phyloP scores from a whole-genome alignment of 2,113 vertebrate species.

The Toxotes chatareus region DNA sequence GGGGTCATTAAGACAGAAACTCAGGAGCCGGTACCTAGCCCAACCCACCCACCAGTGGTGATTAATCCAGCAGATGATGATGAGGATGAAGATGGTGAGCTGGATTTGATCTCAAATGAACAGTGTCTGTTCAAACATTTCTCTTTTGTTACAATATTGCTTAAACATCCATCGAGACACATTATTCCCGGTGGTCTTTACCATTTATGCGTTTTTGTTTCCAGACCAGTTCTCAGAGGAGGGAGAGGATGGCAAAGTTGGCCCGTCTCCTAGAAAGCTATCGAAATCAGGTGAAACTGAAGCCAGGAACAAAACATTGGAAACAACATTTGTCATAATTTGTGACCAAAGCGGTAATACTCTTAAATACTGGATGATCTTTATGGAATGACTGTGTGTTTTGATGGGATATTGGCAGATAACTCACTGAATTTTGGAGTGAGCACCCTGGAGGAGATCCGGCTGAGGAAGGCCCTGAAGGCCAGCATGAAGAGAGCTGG shows the following conservation, averaged over 20 bases:
- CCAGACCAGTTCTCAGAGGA: constrained; percentile 96
- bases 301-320: not conserved
- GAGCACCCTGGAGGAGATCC: constrained; percentile 95
- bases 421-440: constrained; percentile 91
- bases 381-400: not conserved
- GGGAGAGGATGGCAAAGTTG: constrained; percentile 87
- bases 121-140: not conserved
- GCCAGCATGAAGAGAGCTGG: constrained; percentile 88
- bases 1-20: constrained; percentile 92
- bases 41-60: constrained; percentile 96
- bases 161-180: not conserved
- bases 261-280: constrained; percentile 85
- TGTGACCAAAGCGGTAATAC: not conserved
- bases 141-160: not conserved
- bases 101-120: not conserved
- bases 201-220: constrained; percentile 24
- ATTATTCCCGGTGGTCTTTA: not conserved
- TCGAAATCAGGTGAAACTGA: constrained; percentile 82
- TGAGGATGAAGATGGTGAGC: constrained; percentile 92
- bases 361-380: not conserved
- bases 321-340: not conserved
- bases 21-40: constrained; percentile 94
- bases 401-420: constrained; percentile 76
- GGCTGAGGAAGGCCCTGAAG: constrained; percentile 89
- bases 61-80: constrained; percentile 98